Base-by-base conservation (phyloP, 2,888 invertebrate species). In the Drosophila stalkeri region DNA sequence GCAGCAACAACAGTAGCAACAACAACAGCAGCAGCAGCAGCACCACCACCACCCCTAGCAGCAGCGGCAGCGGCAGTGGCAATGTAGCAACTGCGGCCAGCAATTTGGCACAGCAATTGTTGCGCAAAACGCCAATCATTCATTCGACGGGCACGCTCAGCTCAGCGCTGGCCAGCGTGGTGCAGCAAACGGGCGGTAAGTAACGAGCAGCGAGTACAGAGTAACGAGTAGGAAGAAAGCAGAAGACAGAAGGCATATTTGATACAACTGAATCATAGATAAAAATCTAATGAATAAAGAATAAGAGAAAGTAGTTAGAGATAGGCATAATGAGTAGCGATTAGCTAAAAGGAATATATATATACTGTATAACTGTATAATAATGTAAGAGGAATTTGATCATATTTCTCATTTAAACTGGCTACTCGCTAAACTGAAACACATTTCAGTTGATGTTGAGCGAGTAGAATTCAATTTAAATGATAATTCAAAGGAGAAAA, bases 61-160 rank as follows among this genome's bases (percentile, higher is more conserved):
- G n/a, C 51, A 47, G 39, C 44, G 43, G 41, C 66, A 56, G 14
- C 52, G 41, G n/a, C 47, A 44, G 62, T 61, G 61, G 39, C 65
- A 67, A 47, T 54, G 63, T 37, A 51, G 75, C 69, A 63, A 39
- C 79, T 71, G 37, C 76, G 49, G 66, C 68, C 31, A 78, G 49
- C 62, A 77, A 75, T 49, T 64, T 91, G 57, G 86, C 90, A 23
- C 91, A 91, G 72, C 91, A 91, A 60, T 64, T 92, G 81, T 71
- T 91, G 72, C 90, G 91, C 20, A 91, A 91, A 67, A 91, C 91
- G 54, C 91, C 91, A 23, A 91, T 91, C 39, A 91, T 91, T 54
- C 92, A 91, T 69, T 91, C 91, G 43, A 91, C 91, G 39, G 90
- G 83, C 61, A 82, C 85, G 54, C 82, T 91, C 14, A 85, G 86